These are phyloP conservation scores for Hyalella azteca DNA, from an alignment of 2,888 invertebrate genomes.

Conservation along the genomic window DNA sequence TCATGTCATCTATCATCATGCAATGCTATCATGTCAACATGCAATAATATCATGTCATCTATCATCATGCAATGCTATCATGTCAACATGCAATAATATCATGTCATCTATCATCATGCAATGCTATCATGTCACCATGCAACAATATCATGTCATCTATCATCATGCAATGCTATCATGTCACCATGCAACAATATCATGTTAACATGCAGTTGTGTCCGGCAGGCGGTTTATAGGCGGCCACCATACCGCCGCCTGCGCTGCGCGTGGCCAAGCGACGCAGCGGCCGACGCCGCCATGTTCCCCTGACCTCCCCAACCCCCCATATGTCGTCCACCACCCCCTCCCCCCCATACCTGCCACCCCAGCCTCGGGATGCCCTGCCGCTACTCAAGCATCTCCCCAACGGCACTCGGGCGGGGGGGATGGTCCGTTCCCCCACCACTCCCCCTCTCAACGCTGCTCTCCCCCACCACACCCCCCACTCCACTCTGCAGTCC, in stretches of 20 bases:
- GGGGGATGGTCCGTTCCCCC: neutral
- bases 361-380: constrained; percentile 18
- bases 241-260: neutral
- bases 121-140: no score
- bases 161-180: no score
- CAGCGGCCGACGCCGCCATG: constrained; percentile 20
- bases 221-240: neutral
- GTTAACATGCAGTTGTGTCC: no score
- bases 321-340: constrained; percentile 20
- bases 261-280: constrained; percentile 12
- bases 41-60: no score
- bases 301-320: neutral
- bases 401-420: neutral
- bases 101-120: no score
- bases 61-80: no score
- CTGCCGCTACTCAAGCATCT: neutral
- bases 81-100: no score
- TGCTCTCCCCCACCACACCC: constrained; percentile 13
- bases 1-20: no score
- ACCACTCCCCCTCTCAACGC: neutral
- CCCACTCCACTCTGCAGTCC: constrained; percentile 30
- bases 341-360: constrained; percentile 33
- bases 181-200: no score
- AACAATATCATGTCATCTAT: no score
- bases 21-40: no score